A percentile compares a stretch with the other conserved stretches of the same genome.
These are phyloP conservation scores for Desmophyllum pertusum DNA, from an alignment of 92 coral and sea anemone species.

Conservation along the genomic window DNA sequence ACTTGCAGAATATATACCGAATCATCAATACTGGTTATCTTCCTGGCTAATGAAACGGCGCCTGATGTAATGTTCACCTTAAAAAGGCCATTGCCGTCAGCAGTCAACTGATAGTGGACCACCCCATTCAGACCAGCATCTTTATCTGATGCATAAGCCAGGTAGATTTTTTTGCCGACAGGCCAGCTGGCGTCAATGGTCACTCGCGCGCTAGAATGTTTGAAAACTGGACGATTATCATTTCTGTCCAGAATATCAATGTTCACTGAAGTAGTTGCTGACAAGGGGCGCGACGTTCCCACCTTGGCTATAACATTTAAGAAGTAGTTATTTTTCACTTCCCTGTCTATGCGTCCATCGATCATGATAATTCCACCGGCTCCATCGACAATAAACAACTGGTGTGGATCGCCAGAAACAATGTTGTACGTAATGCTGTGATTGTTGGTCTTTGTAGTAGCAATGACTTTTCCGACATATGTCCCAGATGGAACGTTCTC, in stretches of 20 bases:
- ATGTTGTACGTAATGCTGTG: constrained; percentile 69
- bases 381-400: constrained; percentile 70
- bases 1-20: constrained; percentile 62
- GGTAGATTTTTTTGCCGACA: constrained; percentile 61
- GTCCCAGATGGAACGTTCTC: constrained; percentile 90
- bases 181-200: constrained; percentile 74
- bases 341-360: constrained; percentile 82
- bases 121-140: constrained; percentile 88
- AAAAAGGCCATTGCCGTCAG: constrained; percentile 70
- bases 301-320: constrained; percentile 78
- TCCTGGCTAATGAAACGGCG: constrained; percentile 66
- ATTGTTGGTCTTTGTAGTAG: constrained; percentile 66
- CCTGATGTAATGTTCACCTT: constrained; percentile 83
- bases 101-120: constrained; percentile 75
- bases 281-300: constrained; percentile 65
- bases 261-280: constrained; percentile 74
- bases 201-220: constrained; percentile 59
- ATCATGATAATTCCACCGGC: constrained; percentile 92
- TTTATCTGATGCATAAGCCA: constrained; percentile 71
- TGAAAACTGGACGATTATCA: constrained; percentile 84
- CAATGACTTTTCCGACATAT: constrained; percentile 83
- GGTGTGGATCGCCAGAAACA: constrained; percentile 83
- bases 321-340: constrained; percentile 60
- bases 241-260: constrained; percentile 83
- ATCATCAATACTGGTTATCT: constrained; percentile 54